Evolutionary conservation across 2,888 invertebrate genomes (phyloP).

Genomic region (Papilio gigon): DNA sequence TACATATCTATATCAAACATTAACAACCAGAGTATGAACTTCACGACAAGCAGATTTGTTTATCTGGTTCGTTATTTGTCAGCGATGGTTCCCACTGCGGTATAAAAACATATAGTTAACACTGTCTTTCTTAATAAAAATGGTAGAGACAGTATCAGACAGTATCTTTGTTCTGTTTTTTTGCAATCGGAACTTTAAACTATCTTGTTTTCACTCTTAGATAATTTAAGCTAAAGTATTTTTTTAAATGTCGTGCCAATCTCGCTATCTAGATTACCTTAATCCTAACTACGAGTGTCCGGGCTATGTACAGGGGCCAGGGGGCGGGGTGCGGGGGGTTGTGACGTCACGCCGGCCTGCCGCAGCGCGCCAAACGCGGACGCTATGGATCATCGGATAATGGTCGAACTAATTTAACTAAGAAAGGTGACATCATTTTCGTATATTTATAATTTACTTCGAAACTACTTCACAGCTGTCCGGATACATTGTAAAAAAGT

Average conservation of each 20-base stretch:
- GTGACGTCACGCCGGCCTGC: slow-evolving; percentile 69
- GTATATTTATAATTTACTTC: not conserved
- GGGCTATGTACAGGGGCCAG: slow-evolving; percentile 36
- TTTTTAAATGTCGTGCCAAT: not conserved
- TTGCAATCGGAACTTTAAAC: not conserved
- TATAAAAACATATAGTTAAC: too few species aligned
- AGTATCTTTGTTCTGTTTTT: too few species aligned
- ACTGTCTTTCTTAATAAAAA: too few species aligned
- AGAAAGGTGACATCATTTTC: slow-evolving; percentile 7
- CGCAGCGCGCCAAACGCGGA: slow-evolving; percentile 64
- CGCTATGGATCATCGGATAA: slow-evolving; percentile 50
- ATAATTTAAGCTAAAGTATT: slow-evolving; percentile 2
- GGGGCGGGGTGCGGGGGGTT: slow-evolving; percentile 47
- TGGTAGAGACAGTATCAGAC: too few species aligned
- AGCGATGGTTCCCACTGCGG: too few species aligned
- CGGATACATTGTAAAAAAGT: not conserved
- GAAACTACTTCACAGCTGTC: not conserved
- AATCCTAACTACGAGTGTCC: slow-evolving; percentile 21
- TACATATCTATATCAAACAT: too few species aligned
- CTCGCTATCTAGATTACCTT: slow-evolving; percentile 16
- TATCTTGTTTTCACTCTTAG: slow-evolving; percentile 1
- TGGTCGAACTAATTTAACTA: slow-evolving; percentile 13
- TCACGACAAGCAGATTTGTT: slow-evolving; percentile 12
- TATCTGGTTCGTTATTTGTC: not conserved
- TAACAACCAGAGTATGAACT: not conserved